Conservation (phyloP, 2,797 vertebrate genomes). For the Microctenopoma steveboyesi region DNA sequence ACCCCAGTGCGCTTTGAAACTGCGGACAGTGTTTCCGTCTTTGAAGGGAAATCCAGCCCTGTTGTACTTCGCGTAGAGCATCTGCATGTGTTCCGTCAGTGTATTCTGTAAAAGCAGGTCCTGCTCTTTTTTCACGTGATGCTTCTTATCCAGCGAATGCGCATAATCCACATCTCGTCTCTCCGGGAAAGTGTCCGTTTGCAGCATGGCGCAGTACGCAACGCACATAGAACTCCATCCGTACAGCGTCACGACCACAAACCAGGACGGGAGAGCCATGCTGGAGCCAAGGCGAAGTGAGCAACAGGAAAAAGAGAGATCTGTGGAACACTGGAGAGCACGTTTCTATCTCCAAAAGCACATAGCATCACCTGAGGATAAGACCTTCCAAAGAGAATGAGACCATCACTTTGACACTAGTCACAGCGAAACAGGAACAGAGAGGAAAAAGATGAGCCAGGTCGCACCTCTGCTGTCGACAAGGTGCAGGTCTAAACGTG, state of each 20-base stretch:
- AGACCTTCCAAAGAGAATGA: conserved; percentile 25
- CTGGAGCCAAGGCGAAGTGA: conserved; percentile 20
- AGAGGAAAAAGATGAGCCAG: conserved; percentile 30
- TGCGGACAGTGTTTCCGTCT: conserved; percentile 93
- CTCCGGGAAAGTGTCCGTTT: conserved; percentile 67
- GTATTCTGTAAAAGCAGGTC: conserved; percentile 78
- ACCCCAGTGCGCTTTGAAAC: conserved; percentile 85
- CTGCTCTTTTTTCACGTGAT: conserved; percentile 37
- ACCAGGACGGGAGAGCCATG: conserved; percentile 81
- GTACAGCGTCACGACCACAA: conserved; percentile 84
- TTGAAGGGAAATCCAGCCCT: conserved; percentile 77
- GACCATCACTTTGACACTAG: conserved; percentile 55
- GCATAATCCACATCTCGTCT: conserved; percentile 65
- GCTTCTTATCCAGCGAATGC: conserved; percentile 60
- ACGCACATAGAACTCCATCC: conserved; percentile 84
- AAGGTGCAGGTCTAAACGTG: conserved; percentile 14
- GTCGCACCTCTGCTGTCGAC: conserved; percentile 8
- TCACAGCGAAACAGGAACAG: conserved; percentile 1
- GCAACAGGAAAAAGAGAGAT: conserved; percentile 11
- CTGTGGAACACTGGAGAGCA: conserved; percentile 23
- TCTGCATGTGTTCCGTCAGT: conserved; percentile 93
- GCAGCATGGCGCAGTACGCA: conserved; percentile 77
- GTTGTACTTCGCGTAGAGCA: conserved; percentile 91
- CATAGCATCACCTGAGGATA: conserved; percentile 71
- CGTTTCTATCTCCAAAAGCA: conserved; percentile 58